These are phyloP conservation scores for Apodemus agrarius DNA, from an alignment of 2,797 vertebrate genomes.

Conservation along the genomic window DNA sequence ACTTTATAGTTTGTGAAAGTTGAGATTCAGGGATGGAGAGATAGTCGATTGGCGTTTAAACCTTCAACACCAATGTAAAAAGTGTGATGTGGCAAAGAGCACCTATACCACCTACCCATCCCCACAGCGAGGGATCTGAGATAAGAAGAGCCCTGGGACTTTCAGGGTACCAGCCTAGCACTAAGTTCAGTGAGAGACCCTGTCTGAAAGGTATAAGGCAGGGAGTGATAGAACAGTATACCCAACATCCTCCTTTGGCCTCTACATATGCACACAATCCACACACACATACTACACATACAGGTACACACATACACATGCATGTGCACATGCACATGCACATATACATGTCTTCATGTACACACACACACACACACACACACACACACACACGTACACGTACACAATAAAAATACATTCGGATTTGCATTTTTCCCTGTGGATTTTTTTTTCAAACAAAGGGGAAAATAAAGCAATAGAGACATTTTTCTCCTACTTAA, in stretches of 20 bases:
- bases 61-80: background rate
- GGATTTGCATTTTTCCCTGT: background rate
- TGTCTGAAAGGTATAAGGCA: background rate
- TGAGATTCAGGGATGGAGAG: background rate
- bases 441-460: slow-evolving; percentile 15
- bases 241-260: background rate
- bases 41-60: background rate
- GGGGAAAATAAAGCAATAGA: background rate
- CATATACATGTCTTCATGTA: background rate
- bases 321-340: background rate
- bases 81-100: background rate
- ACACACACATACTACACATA: background rate
- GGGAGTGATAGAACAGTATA: background rate
- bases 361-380: accelerated
- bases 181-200: background rate
- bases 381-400: background rate
- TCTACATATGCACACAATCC: background rate
- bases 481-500: background rate
- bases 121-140: background rate
- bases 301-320: background rate
- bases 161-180: too few species aligned
- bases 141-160: background rate
- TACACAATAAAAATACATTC: background rate
- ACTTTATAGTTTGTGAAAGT: slow-evolving; percentile 28
- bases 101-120: background rate